A percentile compares a stretch with the other conserved stretches of the same genome.
Conservation (phyloP, 2,113 vertebrate genomes). For the Anhinga anhinga region DNA sequence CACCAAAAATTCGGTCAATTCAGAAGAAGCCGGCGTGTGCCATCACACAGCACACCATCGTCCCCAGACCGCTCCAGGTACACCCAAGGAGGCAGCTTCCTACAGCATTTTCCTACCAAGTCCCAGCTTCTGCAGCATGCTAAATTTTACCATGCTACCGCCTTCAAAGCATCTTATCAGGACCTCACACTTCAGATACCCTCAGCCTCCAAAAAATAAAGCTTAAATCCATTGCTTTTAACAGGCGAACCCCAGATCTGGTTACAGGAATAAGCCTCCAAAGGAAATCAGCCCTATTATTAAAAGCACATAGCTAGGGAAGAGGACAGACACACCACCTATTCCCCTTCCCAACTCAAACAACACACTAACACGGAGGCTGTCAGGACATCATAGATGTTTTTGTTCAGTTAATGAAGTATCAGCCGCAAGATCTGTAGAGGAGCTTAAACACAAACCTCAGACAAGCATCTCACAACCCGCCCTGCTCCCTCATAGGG, state of each 20-base stretch:
- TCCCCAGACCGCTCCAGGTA: not conserved
- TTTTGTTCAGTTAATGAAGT: not conserved
- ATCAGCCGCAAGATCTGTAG: not conserved
- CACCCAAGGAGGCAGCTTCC: not conserved
- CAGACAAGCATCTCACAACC: not conserved
- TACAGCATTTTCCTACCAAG: not conserved
- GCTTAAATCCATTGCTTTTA: not conserved
- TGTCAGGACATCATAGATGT: fast-evolving
- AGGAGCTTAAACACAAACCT: not conserved
- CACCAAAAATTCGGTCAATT: fast-evolving
- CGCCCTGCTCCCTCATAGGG: not conserved
- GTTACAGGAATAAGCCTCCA: not conserved
- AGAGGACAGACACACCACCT: not conserved
- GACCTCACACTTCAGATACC: not conserved
- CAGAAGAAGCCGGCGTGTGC: not conserved
- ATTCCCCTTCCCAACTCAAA: not conserved
- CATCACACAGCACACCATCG: fast-evolving
- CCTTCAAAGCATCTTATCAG: not conserved
- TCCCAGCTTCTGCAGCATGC: not conserved
- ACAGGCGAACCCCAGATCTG: not conserved
- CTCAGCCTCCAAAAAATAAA: not conserved
- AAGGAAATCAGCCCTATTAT: not conserved
- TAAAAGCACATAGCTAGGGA: not conserved
- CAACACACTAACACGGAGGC: not conserved
- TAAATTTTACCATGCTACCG: not conserved